Evolutionary conservation across 2,113 vertebrate genomes (phyloP).

Genomic region (Glaucidium brasilianum): DNA sequence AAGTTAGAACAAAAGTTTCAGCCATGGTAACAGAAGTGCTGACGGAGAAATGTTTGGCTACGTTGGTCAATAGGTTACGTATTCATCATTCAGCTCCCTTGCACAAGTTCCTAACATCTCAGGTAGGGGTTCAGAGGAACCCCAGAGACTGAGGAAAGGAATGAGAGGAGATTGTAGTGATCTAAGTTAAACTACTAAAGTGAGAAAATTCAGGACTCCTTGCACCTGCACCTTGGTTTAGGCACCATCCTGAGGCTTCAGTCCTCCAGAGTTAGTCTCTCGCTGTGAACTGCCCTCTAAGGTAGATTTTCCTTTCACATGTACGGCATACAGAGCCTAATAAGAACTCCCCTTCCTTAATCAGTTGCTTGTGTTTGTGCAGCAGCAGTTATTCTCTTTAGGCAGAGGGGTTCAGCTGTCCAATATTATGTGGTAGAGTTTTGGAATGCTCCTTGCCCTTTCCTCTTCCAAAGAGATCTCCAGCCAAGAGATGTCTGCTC

Average conservation of each 20-base stretch:
- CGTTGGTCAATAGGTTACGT: background rate
- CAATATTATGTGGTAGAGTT: background rate
- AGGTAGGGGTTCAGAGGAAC: background rate
- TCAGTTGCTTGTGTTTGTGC: background rate
- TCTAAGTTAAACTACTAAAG: background rate
- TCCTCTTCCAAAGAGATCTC: background rate
- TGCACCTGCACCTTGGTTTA: background rate
- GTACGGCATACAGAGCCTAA: background rate
- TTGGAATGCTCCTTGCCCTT: background rate
- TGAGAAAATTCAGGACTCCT: background rate
- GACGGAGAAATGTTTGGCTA: background rate
- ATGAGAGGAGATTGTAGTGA: background rate
- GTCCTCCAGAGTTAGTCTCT: background rate
- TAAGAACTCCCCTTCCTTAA: background rate
- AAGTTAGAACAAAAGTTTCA: background rate
- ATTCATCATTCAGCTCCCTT: background rate
- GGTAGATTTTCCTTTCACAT: background rate
- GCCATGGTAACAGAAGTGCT: background rate
- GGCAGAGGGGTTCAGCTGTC: background rate
- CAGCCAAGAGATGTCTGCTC: background rate
- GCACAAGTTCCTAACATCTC: background rate
- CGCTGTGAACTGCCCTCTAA: background rate
- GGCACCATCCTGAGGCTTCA: background rate
- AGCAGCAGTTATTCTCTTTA: background rate
- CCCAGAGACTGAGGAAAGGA: background rate